A percentile compares a stretch with the other conserved stretches of the same genome.
phyloP scores from a whole-genome alignment of 2,888 invertebrate genomes.

The Ceriagrion tenellum region DNA sequence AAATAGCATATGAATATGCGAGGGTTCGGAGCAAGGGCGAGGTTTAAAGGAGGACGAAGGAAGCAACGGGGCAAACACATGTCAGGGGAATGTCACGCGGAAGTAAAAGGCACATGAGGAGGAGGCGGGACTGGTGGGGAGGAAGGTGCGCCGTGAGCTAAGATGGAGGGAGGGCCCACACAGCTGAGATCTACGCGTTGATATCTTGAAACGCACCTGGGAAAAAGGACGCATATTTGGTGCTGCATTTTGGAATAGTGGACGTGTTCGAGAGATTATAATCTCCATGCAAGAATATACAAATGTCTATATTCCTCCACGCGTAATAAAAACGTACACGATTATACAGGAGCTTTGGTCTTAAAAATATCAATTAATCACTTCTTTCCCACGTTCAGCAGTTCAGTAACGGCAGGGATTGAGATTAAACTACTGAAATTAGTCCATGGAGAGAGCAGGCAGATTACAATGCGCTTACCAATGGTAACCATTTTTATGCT shows the following conservation, averaged over 20 bases:
- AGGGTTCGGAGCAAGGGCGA: too few species aligned
- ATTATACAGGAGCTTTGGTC: too few species aligned
- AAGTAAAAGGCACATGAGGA: not conserved
- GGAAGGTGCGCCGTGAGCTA: not conserved
- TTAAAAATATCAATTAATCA: too few species aligned
- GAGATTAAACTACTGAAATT: too few species aligned
- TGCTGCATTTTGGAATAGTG: not conserved
- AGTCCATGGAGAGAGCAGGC: too few species aligned
- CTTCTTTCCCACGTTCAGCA: too few species aligned
- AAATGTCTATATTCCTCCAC: too few species aligned
- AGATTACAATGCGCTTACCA: too few species aligned
- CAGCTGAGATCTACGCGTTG: not conserved
- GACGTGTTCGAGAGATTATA: not conserved
- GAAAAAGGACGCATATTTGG: not conserved
- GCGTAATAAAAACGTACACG: too few species aligned
- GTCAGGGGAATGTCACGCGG: not conserved
- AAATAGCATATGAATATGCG: too few species aligned
- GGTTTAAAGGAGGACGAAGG: not conserved
- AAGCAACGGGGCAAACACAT: not conserved
- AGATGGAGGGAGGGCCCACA: not conserved
- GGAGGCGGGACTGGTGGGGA: not conserved
- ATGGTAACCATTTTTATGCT: too few species aligned
- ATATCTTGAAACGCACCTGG: not conserved
- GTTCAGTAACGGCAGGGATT: too few species aligned
- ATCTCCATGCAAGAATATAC: not conserved